Conservation (phyloP, 2,113 vertebrate species). For the Tilapia sparmanii region DNA sequence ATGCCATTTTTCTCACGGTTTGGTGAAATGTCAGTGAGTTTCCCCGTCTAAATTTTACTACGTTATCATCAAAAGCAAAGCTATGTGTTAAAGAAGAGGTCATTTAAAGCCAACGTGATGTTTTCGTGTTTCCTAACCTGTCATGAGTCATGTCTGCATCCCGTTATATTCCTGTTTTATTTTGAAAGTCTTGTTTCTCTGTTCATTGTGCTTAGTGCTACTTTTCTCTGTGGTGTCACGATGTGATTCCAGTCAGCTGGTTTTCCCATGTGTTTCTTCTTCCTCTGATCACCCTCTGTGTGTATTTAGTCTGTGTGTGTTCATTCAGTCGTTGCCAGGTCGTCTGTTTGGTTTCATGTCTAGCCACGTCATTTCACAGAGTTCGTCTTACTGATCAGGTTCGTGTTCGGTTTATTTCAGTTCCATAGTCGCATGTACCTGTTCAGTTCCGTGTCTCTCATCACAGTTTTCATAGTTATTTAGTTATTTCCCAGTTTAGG, state of each 20-base stretch:
- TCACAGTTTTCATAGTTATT: not conserved
- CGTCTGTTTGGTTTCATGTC: rapidly evolving
- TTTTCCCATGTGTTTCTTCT: not conserved
- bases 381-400: not conserved
- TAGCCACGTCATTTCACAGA: not conserved
- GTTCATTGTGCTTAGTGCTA: not conserved
- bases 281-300: not conserved
- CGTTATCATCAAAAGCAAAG: not conserved
- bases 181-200: not conserved
- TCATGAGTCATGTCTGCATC: not conserved
- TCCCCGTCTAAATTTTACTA: not conserved
- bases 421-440: no score
- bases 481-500: not conserved
- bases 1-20: not conserved
- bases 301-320: not conserved
- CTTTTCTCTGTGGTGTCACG: not conserved
- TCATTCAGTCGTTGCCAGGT: not conserved
- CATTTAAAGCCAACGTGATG: rapidly evolving
- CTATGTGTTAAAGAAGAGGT: not conserved
- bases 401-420: not conserved
- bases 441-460: not conserved
- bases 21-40: not conserved
- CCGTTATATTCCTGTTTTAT: not conserved
- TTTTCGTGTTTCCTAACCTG: not conserved
- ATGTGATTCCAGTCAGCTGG: not conserved